phyloP scores from a whole-genome alignment of 2,113 vertebrate genomes.

The Eubucco bourcierii region DNA sequence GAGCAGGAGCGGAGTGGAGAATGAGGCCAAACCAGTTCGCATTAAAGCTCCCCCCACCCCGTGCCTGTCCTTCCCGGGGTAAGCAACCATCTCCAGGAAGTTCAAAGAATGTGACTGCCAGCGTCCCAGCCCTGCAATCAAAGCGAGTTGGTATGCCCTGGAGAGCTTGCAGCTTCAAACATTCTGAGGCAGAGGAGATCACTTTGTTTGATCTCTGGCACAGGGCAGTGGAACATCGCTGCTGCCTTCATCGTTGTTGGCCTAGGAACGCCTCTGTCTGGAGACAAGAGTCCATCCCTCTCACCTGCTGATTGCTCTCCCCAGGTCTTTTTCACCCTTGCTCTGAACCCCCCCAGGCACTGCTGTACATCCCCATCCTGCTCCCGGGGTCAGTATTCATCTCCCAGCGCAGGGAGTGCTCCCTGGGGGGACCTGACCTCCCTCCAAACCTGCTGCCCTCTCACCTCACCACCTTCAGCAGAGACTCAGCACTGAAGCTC shows the following conservation, averaged over 20 bases:
- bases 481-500: not conserved
- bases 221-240: not conserved
- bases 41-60: conserved; percentile 25
- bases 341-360: not conserved
- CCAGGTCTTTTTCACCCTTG: not conserved
- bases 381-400: not conserved
- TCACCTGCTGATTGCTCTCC: not conserved
- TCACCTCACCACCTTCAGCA: not conserved
- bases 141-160: conserved; percentile 35
- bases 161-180: conserved; percentile 42
- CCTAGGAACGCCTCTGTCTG: not conserved
- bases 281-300: not conserved
- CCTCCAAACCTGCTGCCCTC: not conserved
- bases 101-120: conserved; percentile 47
- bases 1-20: conserved; percentile 57
- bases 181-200: conserved; percentile 36
- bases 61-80: not conserved
- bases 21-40: conserved; percentile 68
- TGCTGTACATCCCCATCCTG: not conserved
- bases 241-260: not conserved
- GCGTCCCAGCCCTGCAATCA: conserved; percentile 47
- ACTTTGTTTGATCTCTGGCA: not conserved
- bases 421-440: not conserved
- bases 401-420: accelerated
- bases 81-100: conserved; percentile 32